A percentile compares a stretch with the other conserved stretches of the same genome.
Conservation (phyloP, 2,797 vertebrate genomes). For the Poeciliopsis presidionis region DNA sequence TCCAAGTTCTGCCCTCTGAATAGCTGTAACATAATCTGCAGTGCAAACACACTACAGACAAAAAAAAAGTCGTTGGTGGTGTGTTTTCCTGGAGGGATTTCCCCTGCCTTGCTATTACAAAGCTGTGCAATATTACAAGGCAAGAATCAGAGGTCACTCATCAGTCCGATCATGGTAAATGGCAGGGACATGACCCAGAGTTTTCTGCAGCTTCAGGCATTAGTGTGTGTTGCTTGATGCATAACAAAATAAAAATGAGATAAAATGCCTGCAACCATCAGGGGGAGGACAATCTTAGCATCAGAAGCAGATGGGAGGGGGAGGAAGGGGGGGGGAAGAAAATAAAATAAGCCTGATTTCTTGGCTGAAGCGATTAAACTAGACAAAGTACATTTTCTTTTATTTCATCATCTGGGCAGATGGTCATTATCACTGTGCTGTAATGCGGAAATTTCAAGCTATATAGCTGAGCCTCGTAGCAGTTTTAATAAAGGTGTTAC, state of each 20-base stretch:
- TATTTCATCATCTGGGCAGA: conserved; percentile 16
- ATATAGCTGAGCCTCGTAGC: background rate
- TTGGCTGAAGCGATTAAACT: background rate
- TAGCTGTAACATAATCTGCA: background rate
- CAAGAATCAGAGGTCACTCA: background rate
- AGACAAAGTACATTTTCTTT: background rate
- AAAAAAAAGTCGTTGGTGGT: background rate
- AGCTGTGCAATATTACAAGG: background rate
- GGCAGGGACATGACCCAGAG: conserved; percentile 24
- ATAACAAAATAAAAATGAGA: conserved; percentile 18
- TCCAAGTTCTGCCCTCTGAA: background rate
- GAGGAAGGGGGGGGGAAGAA: background rate
- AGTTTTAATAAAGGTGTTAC: conserved; percentile 4
- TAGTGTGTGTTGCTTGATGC: conserved; percentile 23
- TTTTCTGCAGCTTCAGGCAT: conserved; percentile 14
- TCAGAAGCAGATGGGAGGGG: background rate
- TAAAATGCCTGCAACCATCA: conserved; percentile 19
- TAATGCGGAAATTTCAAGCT: background rate
- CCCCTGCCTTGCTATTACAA: background rate
- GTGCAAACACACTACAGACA: background rate
- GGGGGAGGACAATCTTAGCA: conserved; percentile 13
- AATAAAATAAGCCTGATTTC: conserved; percentile 1
- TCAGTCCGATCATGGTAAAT: conserved; percentile 4
- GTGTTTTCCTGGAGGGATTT: background rate
- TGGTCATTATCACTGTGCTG: conserved; percentile 13